Evolutionary conservation across 2,888 invertebrate species (phyloP).

Genomic region (Drosophila rubida): DNA sequence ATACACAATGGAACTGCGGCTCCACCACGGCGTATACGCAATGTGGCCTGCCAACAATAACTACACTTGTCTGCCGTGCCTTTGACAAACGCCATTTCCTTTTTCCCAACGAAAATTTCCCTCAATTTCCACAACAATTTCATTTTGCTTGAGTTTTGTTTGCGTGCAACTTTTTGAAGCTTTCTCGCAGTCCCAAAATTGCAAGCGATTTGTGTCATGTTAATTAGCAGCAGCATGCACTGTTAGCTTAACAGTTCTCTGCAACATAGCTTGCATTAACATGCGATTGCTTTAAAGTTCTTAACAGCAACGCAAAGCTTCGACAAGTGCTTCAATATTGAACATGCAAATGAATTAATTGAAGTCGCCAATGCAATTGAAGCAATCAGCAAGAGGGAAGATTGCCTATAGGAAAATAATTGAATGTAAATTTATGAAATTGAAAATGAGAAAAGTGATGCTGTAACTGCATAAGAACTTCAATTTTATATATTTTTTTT

Average conservation of each 20-base stretch:
- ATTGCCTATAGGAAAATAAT: too few relatives aligned
- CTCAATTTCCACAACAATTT: too few relatives aligned
- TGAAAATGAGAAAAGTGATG: too few relatives aligned
- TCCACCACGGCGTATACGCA: slow-evolving; percentile 26
- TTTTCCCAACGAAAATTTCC: background rate
- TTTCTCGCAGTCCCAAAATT: slow-evolving; percentile 2
- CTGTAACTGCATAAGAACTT: too few relatives aligned
- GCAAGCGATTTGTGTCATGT: background rate
- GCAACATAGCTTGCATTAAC: background rate
- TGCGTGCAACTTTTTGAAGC: background rate
- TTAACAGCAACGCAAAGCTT: slow-evolving; percentile 7
- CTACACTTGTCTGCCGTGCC: background rate
- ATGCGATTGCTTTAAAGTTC: background rate
- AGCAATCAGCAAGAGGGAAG: background rate
- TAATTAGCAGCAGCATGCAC: background rate
- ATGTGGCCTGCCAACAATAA: slow-evolving; percentile 11
- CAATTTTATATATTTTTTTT: too few relatives aligned
- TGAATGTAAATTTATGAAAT: too few relatives aligned
- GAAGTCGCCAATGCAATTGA: background rate
- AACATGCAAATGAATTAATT: too few relatives aligned
- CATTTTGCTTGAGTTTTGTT: background rate
- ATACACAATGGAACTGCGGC: slow-evolving; percentile 62
- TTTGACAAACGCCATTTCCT: background rate
- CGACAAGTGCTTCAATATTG: slow-evolving; percentile 20
- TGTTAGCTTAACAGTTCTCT: background rate